Conservation (phyloP, 2,888 invertebrate species). For the Antitype chi region DNA sequence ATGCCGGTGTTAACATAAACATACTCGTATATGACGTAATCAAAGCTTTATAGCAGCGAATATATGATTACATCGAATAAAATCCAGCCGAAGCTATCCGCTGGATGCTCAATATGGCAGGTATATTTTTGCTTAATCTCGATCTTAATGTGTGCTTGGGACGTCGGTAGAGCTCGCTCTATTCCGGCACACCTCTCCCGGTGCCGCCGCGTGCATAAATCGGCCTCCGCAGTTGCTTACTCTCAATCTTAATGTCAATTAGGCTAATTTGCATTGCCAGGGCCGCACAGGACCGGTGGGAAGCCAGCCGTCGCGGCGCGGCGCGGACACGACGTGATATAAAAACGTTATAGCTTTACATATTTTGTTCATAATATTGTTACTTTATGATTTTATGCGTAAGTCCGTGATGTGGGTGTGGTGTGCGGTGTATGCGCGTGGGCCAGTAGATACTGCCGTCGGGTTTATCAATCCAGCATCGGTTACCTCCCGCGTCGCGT, state of each 20-base stretch:
- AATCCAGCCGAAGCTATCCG: conserved; percentile 57
- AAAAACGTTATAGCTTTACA: conserved; percentile 42
- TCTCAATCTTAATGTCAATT: conserved; percentile 74
- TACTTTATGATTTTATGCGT: conserved; percentile 55
- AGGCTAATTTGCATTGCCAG: conserved; percentile 71
- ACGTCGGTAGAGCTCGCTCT: conserved; percentile 57
- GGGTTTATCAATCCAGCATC: conserved; percentile 69
- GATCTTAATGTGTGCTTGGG: conserved; percentile 65
- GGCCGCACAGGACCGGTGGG: conserved; percentile 53
- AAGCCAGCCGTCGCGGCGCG: conserved; percentile 42
- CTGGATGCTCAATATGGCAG: conserved; percentile 62
- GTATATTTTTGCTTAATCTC: conserved; percentile 68
- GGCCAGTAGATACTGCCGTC: conserved; percentile 59
- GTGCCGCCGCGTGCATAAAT: conserved; percentile 64
- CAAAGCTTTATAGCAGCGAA: conserved; percentile 60
- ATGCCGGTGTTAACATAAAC: conserved; percentile 55
- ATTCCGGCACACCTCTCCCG: conserved; percentile 62
- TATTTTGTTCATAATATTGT: conserved; percentile 54
- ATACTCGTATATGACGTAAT: conserved; percentile 62
- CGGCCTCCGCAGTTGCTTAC: conserved; percentile 61
- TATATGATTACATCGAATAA: conserved; percentile 64
- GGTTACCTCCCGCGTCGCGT: conserved; percentile 81
- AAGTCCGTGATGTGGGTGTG: conserved; percentile 50
- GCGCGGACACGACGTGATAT: conserved; percentile 42
- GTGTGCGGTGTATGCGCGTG: conserved; percentile 48